phyloP scores from a whole-genome alignment of 2,113 vertebrate genomes.

The Andinoacara biseriatus region DNA sequence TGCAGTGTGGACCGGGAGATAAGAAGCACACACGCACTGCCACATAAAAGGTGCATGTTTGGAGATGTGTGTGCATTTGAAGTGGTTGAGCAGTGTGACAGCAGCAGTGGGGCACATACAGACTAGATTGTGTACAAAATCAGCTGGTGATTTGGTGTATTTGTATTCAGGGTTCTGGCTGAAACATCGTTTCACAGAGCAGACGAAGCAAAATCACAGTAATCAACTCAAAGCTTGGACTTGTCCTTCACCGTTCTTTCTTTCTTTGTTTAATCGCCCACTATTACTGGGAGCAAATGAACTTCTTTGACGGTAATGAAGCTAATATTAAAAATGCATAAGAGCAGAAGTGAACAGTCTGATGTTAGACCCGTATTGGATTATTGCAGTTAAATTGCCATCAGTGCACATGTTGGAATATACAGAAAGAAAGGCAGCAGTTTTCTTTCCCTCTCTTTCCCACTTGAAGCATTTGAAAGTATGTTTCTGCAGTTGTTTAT shows the following conservation, averaged over 20 bases:
- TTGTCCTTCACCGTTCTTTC: neutral
- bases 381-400: neutral
- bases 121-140: slow-evolving; percentile 22
- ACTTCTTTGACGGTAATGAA: neutral
- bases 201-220: slow-evolving; percentile 6
- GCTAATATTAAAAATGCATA: slow-evolving; percentile 3
- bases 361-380: neutral
- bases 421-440: neutral
- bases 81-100: slow-evolving; percentile 25
- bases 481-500: neutral
- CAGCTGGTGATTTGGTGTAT: neutral
- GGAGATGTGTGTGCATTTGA: slow-evolving; percentile 34
- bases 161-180: slow-evolving; percentile 8
- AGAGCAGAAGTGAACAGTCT: neutral
- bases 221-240: neutral
- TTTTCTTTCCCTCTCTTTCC: neutral
- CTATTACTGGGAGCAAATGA: neutral
- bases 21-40: slow-evolving; percentile 38
- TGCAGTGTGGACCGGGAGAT: slow-evolving; percentile 63
- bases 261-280: neutral
- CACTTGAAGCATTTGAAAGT: neutral
- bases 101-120: slow-evolving; percentile 27
- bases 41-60: slow-evolving; percentile 47
- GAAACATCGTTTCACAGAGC: neutral
- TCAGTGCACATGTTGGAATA: neutral